Evolutionary conservation across 2,888 invertebrate species (phyloP).

Genomic region (Heterodera filipjevi): DNA sequence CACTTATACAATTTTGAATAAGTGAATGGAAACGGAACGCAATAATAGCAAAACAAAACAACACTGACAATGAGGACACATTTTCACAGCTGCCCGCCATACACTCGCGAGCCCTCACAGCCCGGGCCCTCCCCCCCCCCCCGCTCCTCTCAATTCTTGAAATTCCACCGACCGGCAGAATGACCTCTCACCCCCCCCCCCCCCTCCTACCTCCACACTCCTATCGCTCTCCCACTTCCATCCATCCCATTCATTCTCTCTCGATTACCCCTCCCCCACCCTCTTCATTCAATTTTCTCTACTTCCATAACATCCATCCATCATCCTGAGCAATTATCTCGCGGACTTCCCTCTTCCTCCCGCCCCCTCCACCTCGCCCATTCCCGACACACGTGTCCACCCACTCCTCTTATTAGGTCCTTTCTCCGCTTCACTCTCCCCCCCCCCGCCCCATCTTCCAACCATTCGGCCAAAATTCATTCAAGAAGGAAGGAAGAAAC

Average conservation of each 20-base stretch:
- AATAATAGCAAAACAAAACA: constrained; percentile 12
- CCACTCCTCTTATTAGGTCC: not conserved
- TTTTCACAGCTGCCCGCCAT: not conserved
- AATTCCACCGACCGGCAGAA: not conserved
- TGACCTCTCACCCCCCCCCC: no score
- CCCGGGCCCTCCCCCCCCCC: not conserved
- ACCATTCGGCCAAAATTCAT: constrained; percentile 1
- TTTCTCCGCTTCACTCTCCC: not conserved
- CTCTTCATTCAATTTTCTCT: no score
- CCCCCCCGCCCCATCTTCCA: not conserved
- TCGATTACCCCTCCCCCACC: constrained; percentile 1
- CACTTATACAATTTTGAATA: constrained; percentile 1
- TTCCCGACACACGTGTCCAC: constrained; percentile 14
- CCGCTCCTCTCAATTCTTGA: not conserved
- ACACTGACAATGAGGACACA: constrained; percentile 12
- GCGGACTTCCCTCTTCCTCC: not conserved
- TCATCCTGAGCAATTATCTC: constrained; percentile 12
- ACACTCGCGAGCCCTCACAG: not conserved
- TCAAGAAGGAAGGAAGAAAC: not conserved
- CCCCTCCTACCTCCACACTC: no score
- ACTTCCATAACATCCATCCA: constrained; percentile 8
- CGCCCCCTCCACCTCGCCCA: not conserved
- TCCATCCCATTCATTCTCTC: not conserved
- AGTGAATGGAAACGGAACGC: not conserved
- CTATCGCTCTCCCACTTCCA: not conserved